A percentile compares a stretch with the other conserved stretches of the same genome.
Evolutionary conservation across 2,113 vertebrate species (phyloP).

Genomic region (Naja naja): DNA sequence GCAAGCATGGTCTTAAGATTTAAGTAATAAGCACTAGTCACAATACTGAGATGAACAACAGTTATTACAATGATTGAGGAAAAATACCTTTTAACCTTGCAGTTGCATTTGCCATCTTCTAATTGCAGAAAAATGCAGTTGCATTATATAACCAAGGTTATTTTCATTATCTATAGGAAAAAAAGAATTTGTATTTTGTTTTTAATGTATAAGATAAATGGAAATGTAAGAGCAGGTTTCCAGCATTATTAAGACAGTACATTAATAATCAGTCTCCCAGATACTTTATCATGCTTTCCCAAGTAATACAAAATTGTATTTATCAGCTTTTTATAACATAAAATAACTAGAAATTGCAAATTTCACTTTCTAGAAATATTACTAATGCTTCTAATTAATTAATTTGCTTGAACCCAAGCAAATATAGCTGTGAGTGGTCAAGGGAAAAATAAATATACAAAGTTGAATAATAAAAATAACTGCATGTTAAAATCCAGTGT

Average conservation of each 20-base stretch:
- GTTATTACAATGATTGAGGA: no score
- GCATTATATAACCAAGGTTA: not conserved
- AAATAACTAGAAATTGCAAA: slow-evolving; percentile 24
- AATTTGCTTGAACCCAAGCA: not conserved
- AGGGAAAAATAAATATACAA: not conserved
- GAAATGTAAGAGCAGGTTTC: slow-evolving; percentile 7
- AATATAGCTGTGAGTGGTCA: not conserved
- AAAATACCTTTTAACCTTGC: not conserved
- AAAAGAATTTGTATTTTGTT: not conserved
- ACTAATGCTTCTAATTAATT: not conserved
- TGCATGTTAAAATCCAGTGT: not conserved
- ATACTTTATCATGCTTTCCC: not conserved
- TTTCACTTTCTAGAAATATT: slow-evolving; percentile 7
- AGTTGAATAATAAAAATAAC: not conserved
- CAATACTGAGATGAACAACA: not conserved
- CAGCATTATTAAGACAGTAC: not conserved
- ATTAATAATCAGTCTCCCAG: not conserved
- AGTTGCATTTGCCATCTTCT: no score
- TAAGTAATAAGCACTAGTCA: not conserved
- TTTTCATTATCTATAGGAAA: slow-evolving; percentile 4
- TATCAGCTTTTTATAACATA: slow-evolving; percentile 28
- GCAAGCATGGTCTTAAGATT: not conserved
- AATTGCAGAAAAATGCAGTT: not conserved
- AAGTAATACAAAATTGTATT: slow-evolving; percentile 22
- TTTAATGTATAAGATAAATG: not conserved